Evolutionary conservation across 2,113 vertebrate species (phyloP).

Genomic region (Ctenodactylus gundi): DNA sequence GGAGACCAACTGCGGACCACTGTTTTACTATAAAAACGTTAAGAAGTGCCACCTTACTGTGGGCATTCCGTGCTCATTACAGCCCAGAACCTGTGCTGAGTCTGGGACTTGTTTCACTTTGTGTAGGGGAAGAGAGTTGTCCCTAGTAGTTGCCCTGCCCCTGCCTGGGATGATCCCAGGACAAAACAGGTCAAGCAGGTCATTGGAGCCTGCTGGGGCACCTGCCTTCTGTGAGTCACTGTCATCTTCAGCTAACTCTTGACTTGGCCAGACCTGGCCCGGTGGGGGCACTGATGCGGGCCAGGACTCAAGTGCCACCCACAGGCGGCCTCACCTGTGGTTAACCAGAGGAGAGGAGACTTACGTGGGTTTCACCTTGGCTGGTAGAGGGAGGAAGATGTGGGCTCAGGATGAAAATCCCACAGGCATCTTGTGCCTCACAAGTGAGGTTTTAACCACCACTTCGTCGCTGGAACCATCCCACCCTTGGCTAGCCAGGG

Average conservation of each 20-base stretch:
- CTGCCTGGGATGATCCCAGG: background rate
- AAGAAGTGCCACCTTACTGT: fast-evolving
- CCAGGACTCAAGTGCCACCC: no score
- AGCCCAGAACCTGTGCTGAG: background rate
- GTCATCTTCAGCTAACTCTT: background rate
- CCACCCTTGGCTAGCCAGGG: background rate
- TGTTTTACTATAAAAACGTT: background rate
- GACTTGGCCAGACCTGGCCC: no score
- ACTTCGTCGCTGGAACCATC: background rate
- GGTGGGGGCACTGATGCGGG: no score
- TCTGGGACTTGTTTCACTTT: background rate
- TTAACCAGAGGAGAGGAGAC: background rate
- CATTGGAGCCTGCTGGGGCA: background rate
- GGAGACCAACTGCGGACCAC: background rate
- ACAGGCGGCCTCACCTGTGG: fast-evolving
- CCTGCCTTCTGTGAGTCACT: no score
- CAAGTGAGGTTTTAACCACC: background rate
- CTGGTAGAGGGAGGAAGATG: background rate
- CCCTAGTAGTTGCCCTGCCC: background rate
- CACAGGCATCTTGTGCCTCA: background rate
- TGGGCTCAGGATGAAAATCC: background rate
- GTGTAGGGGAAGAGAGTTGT: no score
- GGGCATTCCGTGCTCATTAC: background rate
- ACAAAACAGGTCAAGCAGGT: background rate
- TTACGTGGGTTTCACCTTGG: no score